A percentile compares a stretch with the other conserved stretches of the same genome.
phyloP scores from a whole-genome alignment of 2,888 invertebrate species.

The Malthinus flaveolus region DNA sequence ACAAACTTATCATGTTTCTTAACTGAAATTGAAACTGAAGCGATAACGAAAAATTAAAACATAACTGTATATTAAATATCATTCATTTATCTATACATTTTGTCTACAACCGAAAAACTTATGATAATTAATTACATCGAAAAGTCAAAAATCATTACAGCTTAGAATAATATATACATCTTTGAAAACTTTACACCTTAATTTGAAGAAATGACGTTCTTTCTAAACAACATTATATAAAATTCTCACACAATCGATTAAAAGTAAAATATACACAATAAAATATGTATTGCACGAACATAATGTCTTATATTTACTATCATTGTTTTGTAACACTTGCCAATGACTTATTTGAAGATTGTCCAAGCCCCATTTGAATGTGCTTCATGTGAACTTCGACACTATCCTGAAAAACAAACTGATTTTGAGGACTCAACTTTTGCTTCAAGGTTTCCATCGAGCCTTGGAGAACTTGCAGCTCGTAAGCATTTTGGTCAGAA shows the following conservation, averaged over 20 bases:
- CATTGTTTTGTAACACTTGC: slow-evolving; percentile 21
- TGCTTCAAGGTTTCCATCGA: slow-evolving; percentile 88
- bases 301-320: slow-evolving; percentile 3
- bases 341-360: slow-evolving; percentile 31
- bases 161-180: too few relatives aligned
- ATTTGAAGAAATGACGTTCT: neutral
- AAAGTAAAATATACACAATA: neutral
- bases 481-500: slow-evolving; percentile 86
- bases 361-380: slow-evolving; percentile 73
- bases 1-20: too few relatives aligned
- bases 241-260: neutral
- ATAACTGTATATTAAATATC: neutral
- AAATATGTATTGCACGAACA: neutral
- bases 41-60: neutral
- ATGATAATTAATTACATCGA: too few relatives aligned
- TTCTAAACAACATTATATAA: neutral
- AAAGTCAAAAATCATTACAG: too few relatives aligned
- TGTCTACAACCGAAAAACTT: too few relatives aligned
- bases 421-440: slow-evolving; percentile 74
- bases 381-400: slow-evolving; percentile 92
- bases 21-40: too few relatives aligned
- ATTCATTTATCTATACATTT: too few relatives aligned
- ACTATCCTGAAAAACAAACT: slow-evolving; percentile 79
- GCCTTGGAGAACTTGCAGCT: slow-evolving; percentile 86
- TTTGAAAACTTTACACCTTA: neutral